Conservation (phyloP, 2,797 vertebrate species). For the Coluber constrictor region DNA sequence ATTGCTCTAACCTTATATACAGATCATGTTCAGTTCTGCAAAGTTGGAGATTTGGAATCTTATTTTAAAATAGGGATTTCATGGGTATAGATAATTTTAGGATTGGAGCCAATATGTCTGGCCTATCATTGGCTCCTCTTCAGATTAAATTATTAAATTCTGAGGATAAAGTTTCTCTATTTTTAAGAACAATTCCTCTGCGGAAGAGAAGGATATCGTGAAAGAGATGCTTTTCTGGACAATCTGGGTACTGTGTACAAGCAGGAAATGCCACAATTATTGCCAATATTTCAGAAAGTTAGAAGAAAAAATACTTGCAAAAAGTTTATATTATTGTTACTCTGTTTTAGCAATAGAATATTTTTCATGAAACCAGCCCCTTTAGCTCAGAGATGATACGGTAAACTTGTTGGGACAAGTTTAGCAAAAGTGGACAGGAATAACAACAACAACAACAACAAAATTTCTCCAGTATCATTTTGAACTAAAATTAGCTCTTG, state of each 20-base stretch:
- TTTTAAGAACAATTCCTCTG: not conserved
- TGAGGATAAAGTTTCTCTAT: constrained; percentile 20
- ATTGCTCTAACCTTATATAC: not conserved
- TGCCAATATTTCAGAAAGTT: not conserved
- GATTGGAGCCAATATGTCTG: constrained; percentile 15
- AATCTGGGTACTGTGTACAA: not conserved
- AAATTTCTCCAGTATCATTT: not conserved
- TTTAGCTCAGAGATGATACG: not conserved
- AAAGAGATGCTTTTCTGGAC: not conserved
- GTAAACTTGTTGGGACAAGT: not conserved
- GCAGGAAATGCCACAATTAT: not conserved
- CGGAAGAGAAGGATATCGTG: not conserved
- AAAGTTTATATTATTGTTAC: not conserved
- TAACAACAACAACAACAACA: not conserved
- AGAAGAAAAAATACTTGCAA: not conserved
- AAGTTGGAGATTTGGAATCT: not conserved
- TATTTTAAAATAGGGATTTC: constrained; percentile 16
- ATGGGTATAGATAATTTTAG: constrained; percentile 29
- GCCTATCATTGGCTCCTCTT: constrained; percentile 18
- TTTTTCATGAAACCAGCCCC: not conserved
- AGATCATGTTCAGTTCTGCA: not conserved
- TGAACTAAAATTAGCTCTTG: not conserved
- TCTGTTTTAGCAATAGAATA: not conserved
- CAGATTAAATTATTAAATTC: constrained; percentile 10
- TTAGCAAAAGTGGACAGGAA: not conserved